Evolutionary conservation across 2,797 vertebrate genomes (phyloP), one percentile per base, ranked within the genome.

Genomic region (Naso thynnoides): DNA sequence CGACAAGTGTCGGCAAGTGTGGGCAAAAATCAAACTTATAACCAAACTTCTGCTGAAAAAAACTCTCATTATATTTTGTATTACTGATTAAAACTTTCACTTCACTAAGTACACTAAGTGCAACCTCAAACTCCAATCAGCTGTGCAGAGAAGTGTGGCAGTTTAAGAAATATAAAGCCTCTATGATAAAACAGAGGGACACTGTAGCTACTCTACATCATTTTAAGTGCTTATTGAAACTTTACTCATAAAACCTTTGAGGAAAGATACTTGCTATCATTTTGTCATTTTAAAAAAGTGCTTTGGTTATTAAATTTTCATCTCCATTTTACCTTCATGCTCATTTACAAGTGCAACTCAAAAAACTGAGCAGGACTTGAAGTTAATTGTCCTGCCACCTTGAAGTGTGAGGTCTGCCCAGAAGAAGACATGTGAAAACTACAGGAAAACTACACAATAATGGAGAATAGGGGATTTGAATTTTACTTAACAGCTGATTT

Each of bases 41-140:
- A n/a, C 29, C 56, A 50, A 66, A 59, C 33, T 49, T 72, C 39
- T 1, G 45, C 6, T 19, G 1, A 49, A 59, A 44, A 70, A 84
- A 81, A 39, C n/a, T 62, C 13, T 61, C 1, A 0, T 13, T 59
- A 33, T 58, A 13, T 24, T 55, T 3, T 16, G 16, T 66, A 31
- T 53, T 41, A 16, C 8, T 53, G 69, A 50, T 0, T 18, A 26
- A 55, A 47, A 64, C 31, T 66, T 64, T 71, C 26, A 36, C 42
- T 65, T 74, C 27, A 48, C 0, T 23, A 26, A 58, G 78, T 64
- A 69, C 48, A 33, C 68, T 56, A 73, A 83, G 42, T 58, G 21
- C 14, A 56, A 69, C 56, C 44, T 70, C 59, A 45, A 33, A 53
- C 45, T 62, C 18, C 19, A 13, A 24, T 76, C 31, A 62, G 31